Conservation (phyloP, 2,888 invertebrate species). For the Epinotia bilunana region DNA sequence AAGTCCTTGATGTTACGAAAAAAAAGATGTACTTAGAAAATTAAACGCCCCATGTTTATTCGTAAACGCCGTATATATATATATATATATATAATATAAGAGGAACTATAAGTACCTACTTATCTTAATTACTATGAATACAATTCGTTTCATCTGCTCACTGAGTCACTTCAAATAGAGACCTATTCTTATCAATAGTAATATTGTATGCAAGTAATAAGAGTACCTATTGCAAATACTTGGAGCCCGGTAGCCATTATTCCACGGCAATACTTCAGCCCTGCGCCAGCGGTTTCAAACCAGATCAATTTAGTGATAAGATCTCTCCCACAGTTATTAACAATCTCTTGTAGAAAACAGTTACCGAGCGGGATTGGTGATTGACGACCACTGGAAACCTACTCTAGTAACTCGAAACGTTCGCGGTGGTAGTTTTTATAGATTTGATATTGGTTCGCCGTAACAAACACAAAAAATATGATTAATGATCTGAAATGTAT, state of each 20-base stretch:
- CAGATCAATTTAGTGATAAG: conserved; percentile 56
- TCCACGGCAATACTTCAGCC: conserved; percentile 27
- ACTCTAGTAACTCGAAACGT: conserved; percentile 21
- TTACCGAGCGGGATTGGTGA: conserved; percentile 45
- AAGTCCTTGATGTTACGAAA: too few species aligned
- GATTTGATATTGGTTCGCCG: neutral
- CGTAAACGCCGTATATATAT: too few species aligned
- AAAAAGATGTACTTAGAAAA: too few species aligned
- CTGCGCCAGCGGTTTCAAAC: conserved; percentile 46
- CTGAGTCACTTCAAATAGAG: too few species aligned
- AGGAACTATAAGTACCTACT: too few species aligned
- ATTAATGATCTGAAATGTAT: neutral
- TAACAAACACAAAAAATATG: neutral
- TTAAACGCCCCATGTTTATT: too few species aligned
- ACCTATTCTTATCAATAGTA: too few species aligned
- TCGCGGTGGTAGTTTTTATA: conserved; percentile 30
- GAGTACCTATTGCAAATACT: neutral
- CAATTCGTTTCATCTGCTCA: too few species aligned
- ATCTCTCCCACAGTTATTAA: conserved; percentile 52
- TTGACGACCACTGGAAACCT: conserved; percentile 42
- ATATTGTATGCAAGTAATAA: neutral
- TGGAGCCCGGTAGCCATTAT: conserved; percentile 19
- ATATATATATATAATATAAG: too few species aligned
- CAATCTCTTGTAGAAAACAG: conserved; percentile 51
- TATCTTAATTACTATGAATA: too few species aligned